phyloP scores from a whole-genome alignment of 2,797 vertebrate species.

The Muraenolepis orangiensis region DNA sequence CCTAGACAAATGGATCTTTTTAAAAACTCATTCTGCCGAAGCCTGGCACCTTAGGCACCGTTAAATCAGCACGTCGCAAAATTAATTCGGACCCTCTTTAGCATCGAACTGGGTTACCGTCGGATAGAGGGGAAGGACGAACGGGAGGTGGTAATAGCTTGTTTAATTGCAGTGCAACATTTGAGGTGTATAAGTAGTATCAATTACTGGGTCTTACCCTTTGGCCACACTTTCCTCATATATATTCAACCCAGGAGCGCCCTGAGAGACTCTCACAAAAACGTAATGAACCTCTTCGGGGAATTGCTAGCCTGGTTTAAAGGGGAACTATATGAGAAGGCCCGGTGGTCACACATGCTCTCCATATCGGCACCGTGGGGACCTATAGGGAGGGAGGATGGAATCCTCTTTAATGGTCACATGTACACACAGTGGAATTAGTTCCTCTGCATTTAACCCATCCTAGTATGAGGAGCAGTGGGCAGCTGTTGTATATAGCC shows the following conservation, averaged over 20 bases:
- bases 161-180: constrained; percentile 76
- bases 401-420: too few species aligned
- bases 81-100: constrained; percentile 78
- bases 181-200: constrained; percentile 74
- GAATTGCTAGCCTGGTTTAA: constrained; percentile 60
- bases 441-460: too few species aligned
- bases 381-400: too few species aligned
- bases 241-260: constrained; percentile 59
- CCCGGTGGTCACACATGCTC: constrained; percentile 30
- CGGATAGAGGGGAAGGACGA: constrained; percentile 55
- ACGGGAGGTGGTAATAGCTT: constrained; percentile 62
- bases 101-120: constrained; percentile 75
- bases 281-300: constrained; percentile 48
- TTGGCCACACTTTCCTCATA: constrained; percentile 65
- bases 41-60: constrained; percentile 76
- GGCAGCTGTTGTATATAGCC: too few species aligned
- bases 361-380: constrained; percentile 13
- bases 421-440: too few species aligned
- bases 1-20: constrained; percentile 76
- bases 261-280: constrained; percentile 44
- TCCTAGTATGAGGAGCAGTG: too few species aligned
- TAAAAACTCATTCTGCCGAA: constrained; percentile 77
- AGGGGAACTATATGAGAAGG: constrained; percentile 43
- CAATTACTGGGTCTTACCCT: constrained; percentile 70
- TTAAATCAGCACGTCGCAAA: constrained; percentile 81